Evolutionary conservation across 2,797 vertebrate species (phyloP), one percentile per base, ranked within the genome.

Genomic region (Ctenosaura bakeri): DNA sequence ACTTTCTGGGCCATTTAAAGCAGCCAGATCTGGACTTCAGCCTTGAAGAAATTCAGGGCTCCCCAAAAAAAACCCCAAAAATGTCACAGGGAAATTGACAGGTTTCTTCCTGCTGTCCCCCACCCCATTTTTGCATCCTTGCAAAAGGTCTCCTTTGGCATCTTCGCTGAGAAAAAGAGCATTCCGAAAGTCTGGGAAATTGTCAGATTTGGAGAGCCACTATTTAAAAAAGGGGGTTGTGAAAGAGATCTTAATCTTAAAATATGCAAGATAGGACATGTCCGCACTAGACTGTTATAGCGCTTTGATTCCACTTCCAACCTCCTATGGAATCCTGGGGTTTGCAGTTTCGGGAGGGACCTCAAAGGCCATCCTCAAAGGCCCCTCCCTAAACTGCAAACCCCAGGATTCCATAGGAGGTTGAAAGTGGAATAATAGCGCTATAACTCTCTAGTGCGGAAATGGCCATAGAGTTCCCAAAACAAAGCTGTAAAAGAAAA

Each of bases 21-120:
- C 32, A 52, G n/a, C 38, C 1, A 46, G 26, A 42, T 46, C 42
- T 35, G 18, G 38, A 12, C 9, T 59, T 14, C 24, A 1, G 2
- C 56, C 12, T 20, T 22, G 26, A 16, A 73, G n/a, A 16, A 13
- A 29, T 20, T 76, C 73, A 20, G 2, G 7, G 12, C 64, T 1
- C 6, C 29, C 42, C 42, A 4, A 46, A 42, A 1, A 1, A 10
- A 38, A 24, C 14, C 18, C 14, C 18, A 62, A 29, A 12, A 85
- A 38, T 38, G 24, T 26, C 4, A 18, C 0, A 3, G 2, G 6
- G n/a, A 59, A 4, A 62, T 22, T 62, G 59, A 62, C 59, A 18
- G 56, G 18, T 10, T 0, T 22, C 4, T 6, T 59, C 12, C 3
- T 1, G 7, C 20, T 6, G 18, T 29, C n/a, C 2, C 50, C 35